These are phyloP conservation scores for Drosophila putrida DNA, from an alignment of 2,888 invertebrate genomes.

Conservation along the genomic window DNA sequence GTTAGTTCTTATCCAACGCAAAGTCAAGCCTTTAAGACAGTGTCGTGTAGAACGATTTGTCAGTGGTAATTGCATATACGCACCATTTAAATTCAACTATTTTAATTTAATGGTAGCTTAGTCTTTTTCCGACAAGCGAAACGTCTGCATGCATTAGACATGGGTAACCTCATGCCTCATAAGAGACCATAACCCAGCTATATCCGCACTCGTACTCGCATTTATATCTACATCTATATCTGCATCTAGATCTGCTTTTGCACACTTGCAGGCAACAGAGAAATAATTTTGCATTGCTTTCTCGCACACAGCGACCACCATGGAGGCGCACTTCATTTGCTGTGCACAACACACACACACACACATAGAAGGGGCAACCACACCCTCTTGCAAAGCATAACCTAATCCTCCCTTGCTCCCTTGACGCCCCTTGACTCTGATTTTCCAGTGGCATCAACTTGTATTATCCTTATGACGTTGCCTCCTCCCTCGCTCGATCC, in stretches of 20 bases:
- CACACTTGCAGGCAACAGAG: constrained; percentile 46
- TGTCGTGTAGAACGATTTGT: background rate
- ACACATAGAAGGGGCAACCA: constrained; percentile 8
- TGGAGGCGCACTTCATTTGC: constrained; percentile 57
- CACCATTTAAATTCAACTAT: constrained; percentile 23
- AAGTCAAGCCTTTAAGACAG: constrained; percentile 3
- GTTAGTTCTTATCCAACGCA: background rate
- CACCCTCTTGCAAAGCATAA: constrained; percentile 32
- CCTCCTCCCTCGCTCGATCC: constrained; percentile 9
- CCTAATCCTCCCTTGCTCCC: constrained; percentile 9
- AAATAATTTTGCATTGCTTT: constrained; percentile 59
- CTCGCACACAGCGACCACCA: constrained; percentile 34
- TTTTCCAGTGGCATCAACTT: constrained; percentile 25
- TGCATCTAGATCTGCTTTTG: constrained; percentile 36
- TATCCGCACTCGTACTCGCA: background rate
- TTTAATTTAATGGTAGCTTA: constrained; percentile 26
- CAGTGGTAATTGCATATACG: constrained; percentile 8
- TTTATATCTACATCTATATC: constrained; percentile 24
- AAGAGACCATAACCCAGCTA: constrained; percentile 26
- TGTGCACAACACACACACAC: constrained; percentile 30
- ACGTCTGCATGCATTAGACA: constrained; percentile 40
- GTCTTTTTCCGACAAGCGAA: constrained; percentile 36
- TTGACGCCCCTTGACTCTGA: constrained; percentile 4
- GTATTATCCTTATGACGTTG: constrained; percentile 37
- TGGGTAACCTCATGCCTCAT: constrained; percentile 31